Percentiles rank a stretch among this genome's conserved stretches.
Evolutionary conservation across 1,140 invertebrate species (phyloP).

Genomic region (Luehdorfia chinensis): DNA sequence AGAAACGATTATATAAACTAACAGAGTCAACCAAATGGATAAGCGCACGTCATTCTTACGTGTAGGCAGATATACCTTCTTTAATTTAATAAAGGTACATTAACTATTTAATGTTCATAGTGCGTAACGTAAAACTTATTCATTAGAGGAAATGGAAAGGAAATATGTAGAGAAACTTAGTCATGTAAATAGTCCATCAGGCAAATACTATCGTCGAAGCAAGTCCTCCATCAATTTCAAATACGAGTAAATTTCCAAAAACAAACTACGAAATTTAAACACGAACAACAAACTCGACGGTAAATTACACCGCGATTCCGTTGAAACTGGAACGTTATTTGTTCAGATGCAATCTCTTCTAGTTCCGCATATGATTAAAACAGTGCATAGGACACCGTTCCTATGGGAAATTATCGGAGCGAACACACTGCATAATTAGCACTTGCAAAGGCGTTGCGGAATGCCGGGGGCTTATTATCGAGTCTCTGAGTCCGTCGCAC

Average conservation of each 20-base stretch:
- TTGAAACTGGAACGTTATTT: conserved; percentile 55
- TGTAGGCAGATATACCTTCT: no score
- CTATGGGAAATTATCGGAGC: conserved; percentile 67
- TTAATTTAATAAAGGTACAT: no score
- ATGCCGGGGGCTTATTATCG: conserved; percentile 32
- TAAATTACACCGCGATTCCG: conserved; percentile 62
- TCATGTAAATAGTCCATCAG: no score
- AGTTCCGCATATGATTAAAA: conserved; percentile 70
- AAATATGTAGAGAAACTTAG: no score
- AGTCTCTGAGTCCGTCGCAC: conserved; percentile 7
- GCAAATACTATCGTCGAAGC: no score
- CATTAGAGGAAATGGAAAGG: no score
- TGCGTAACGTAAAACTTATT: no score
- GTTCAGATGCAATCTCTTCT: conserved; percentile 67
- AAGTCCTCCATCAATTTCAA: conserved; percentile 30
- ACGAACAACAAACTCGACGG: conserved; percentile 52
- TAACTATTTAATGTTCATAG: no score
- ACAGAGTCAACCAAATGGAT: no score
- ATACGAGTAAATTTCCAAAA: conserved; percentile 35
- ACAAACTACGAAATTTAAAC: conserved; percentile 52
- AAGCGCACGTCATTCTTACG: no score
- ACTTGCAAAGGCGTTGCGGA: conserved; percentile 30
- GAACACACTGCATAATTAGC: conserved; percentile 69
- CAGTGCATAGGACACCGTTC: conserved; percentile 57
- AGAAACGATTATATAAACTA: no score